Evolutionary conservation across 2,797 vertebrate species (phyloP).

Genomic region (Neosilurus hyrtlii): DNA sequence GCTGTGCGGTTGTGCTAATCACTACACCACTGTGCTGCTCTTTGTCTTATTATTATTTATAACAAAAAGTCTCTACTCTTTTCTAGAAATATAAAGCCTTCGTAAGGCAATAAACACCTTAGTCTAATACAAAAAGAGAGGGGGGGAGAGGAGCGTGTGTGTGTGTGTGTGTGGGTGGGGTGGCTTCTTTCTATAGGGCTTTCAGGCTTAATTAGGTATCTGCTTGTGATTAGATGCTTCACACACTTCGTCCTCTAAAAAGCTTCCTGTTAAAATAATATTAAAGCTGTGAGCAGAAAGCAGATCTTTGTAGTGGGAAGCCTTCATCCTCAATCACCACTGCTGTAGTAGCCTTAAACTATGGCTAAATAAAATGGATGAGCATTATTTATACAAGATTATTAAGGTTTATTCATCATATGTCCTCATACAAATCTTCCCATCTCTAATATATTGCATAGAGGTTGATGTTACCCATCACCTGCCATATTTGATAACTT

Average conservation of each 20-base stretch:
- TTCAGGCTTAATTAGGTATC: slow-evolving; percentile 32
- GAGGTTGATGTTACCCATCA: slow-evolving; percentile 36
- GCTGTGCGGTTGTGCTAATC: too few species aligned
- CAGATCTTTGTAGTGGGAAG: slow-evolving; percentile 1
- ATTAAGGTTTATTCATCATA: slow-evolving; percentile 4
- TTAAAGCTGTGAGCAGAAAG: slow-evolving; percentile 15
- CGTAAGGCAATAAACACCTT: not conserved
- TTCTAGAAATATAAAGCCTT: not conserved
- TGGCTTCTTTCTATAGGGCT: not conserved
- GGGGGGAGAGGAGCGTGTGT: not conserved
- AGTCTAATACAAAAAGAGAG: not conserved
- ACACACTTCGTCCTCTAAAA: not conserved
- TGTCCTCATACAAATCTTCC: slow-evolving; percentile 17
- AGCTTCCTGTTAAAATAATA: slow-evolving; percentile 7
- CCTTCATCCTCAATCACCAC: not conserved
- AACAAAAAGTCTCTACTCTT: not conserved
- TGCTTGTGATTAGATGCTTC: slow-evolving; percentile 8
- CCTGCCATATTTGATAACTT: not conserved
- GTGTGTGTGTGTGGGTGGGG: not conserved
- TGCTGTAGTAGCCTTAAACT: not conserved
- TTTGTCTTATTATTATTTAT: too few species aligned
- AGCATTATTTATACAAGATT: not conserved
- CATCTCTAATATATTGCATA: slow-evolving; percentile 17
- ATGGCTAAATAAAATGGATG: not conserved
- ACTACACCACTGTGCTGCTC: too few species aligned